These are phyloP conservation scores for Rafetus swinhoei DNA, from an alignment of 2,113 vertebrate species.

Conservation along the genomic window DNA sequence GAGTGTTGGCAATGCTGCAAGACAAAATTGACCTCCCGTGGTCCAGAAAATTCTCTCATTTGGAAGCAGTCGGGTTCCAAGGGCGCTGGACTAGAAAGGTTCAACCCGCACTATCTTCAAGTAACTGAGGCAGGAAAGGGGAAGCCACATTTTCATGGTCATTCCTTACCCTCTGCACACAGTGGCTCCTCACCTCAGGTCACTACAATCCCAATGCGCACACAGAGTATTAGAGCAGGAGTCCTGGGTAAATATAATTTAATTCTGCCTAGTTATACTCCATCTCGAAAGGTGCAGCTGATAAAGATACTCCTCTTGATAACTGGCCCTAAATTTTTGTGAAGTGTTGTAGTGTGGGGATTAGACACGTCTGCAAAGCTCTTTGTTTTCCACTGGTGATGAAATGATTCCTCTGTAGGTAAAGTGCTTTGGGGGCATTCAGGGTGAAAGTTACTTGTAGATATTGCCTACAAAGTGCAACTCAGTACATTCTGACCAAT, in stretches of 20 bases:
- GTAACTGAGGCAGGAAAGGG: neutral
- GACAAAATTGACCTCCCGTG: too few species aligned
- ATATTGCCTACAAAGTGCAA: neutral
- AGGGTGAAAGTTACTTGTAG: constrained; percentile 3
- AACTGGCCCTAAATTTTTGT: neutral
- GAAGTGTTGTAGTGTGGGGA: neutral
- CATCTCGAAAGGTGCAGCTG: neutral
- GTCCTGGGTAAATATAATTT: neutral
- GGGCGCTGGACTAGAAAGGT: too few species aligned
- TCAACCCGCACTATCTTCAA: neutral
- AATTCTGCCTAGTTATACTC: neutral
- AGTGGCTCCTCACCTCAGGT: neutral
- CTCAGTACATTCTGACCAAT: neutral
- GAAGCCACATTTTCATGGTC: neutral
- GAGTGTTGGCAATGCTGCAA: too few species aligned
- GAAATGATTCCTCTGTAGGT: constrained; percentile 31
- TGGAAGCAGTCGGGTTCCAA: too few species aligned
- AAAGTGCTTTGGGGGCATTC: constrained; percentile 34
- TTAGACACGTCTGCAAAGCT: neutral
- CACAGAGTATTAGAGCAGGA: neutral
- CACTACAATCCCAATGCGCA: neutral
- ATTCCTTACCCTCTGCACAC: neutral
- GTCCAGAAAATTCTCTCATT: neutral
- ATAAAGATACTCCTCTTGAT: neutral
- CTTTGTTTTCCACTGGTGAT: neutral